Conservation (phyloP, 2,113 vertebrate genomes). For the Eurypyga helias region DNA sequence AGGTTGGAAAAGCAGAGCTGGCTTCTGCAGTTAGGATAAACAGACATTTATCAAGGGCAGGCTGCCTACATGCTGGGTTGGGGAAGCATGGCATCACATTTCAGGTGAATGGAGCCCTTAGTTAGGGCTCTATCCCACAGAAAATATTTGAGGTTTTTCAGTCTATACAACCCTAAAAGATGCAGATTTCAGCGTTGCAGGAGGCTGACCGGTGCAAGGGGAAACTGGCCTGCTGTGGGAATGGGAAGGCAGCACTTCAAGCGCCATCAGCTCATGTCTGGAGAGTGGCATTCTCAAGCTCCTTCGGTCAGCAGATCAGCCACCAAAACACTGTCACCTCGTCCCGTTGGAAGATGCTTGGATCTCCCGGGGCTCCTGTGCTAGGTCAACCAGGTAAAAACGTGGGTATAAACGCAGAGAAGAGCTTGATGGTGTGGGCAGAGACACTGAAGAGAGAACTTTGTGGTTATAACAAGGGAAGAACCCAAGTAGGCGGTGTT, state of each 20-base stretch:
- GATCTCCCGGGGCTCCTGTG: neutral
- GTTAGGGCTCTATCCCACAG: slow-evolving; percentile 44
- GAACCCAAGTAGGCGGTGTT: neutral
- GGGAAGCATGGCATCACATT: slow-evolving; percentile 41
- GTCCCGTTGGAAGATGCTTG: neutral
- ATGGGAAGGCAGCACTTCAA: neutral
- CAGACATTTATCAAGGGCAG: slow-evolving; percentile 28
- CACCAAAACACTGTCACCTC: neutral
- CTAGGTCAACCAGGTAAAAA: neutral
- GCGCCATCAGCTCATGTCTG: neutral
- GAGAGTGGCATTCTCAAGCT: neutral
- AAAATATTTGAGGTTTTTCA: slow-evolving; percentile 71
- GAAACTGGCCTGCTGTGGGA: neutral
- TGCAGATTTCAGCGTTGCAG: slow-evolving; percentile 53
- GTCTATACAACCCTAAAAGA: slow-evolving; percentile 36
- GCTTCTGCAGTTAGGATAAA: slow-evolving; percentile 36
- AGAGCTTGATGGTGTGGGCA: neutral
- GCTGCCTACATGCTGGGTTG: slow-evolving; percentile 4
- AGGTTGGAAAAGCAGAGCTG: slow-evolving; percentile 34
- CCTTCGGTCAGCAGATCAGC: neutral
- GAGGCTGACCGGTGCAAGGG: neutral
- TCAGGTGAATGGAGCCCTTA: slow-evolving; percentile 57
- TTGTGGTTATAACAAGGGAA: neutral
- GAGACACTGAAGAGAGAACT: neutral
- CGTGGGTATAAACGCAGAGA: neutral